Evolutionary conservation across 64 coral and sea anemone genomes (phyloP).

Genomic region (Dendrophyllia cribrosa): DNA sequence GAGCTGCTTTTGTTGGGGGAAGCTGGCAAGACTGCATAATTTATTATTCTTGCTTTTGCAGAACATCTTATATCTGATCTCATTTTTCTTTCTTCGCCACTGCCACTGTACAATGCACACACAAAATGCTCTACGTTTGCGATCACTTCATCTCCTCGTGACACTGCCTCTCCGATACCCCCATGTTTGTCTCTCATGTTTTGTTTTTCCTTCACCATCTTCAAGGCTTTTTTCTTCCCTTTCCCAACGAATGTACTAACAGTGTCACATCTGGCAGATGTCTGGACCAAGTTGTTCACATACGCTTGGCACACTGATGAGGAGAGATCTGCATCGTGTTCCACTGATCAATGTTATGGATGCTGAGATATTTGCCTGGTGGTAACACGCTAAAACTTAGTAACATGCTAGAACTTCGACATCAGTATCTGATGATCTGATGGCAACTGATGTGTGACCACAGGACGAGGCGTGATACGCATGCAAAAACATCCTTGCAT

Average conservation of each 20-base stretch:
- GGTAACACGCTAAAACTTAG: conserved; percentile 50
- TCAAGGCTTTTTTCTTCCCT: conserved; percentile 70
- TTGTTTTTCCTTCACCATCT: conserved; percentile 52
- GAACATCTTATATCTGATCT: conserved; percentile 71
- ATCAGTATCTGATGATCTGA: conserved; percentile 61
- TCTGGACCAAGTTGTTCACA: conserved; percentile 37
- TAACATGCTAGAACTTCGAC: conserved; percentile 59
- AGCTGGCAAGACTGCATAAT: conserved; percentile 68
- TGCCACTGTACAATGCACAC: conserved; percentile 61
- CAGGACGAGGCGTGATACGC: conserved; percentile 1
- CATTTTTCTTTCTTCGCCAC: conserved; percentile 36
- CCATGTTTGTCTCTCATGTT: conserved; percentile 15
- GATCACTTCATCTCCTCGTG: conserved; percentile 50
- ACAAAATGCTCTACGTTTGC: conserved; percentile 65
- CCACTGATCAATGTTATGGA: too few relatives aligned
- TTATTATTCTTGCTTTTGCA: conserved; percentile 65
- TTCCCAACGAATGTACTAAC: conserved; percentile 46
- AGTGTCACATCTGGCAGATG: conserved; percentile 47
- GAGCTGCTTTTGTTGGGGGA: conserved; percentile 61
- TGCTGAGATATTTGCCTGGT: conserved; percentile 28
- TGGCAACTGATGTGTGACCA: conserved; percentile 25
- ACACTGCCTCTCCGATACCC: conserved; percentile 52
- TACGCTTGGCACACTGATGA: neutral
- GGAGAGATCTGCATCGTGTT: too few relatives aligned
- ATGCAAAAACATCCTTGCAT: conserved; percentile 59